Base-by-base conservation (phyloP, 2,113 vertebrate species). In the Silurus asotus region DNA sequence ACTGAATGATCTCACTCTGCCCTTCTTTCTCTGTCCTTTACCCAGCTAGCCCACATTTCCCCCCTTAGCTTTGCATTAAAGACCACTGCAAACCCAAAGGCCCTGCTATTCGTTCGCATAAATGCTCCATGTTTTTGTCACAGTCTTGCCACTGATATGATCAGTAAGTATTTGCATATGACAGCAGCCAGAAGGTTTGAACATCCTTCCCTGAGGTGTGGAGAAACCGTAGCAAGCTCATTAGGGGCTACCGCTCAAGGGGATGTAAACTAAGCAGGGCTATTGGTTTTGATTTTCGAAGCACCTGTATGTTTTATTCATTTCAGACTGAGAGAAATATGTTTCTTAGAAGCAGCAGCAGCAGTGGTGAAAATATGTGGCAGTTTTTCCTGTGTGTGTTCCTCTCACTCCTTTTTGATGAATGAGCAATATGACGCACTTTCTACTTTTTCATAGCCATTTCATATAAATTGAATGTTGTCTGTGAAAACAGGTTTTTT, bases 101-200 rank as follows among this genome's bases (percentile, higher is more conserved):
- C 14, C 20, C 14, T 37, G 51, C 87, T 9, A 19, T 65, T 17
- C 25, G 64, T 65, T 67, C 28, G 14, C 23, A 17, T 74, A n/a
- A 28, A 51, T 28, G 37, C 69, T 9, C 74, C 56, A 17, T 86
- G 20, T 70, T 15, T 85, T 28, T 58, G 49, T 81, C 55, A 58
- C 48, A 49, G 74, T 85, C 58, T 81, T 82, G 83, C 67, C 45
- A 45, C 74, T 51, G 88, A 93, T 90, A 87, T 59, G 74, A 90
- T 94, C 89, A 85, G 91, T 93, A 90, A 93, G 93, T 93, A 93
- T 94, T 93, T 94, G 93, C 90, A 89, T 92, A 89, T 93, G 90
- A 94, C 92, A 91, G 91, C 91, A 85, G 64, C 62, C 69, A 14
- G 88, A 89, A 89, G 90, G 81, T 90, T 89, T 93, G 89, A 88